A percentile compares a stretch with the other conserved stretches of the same genome.
phyloP scores from a whole-genome alignment of 2,113 vertebrate species.

The Marcusenius ussheri region DNA sequence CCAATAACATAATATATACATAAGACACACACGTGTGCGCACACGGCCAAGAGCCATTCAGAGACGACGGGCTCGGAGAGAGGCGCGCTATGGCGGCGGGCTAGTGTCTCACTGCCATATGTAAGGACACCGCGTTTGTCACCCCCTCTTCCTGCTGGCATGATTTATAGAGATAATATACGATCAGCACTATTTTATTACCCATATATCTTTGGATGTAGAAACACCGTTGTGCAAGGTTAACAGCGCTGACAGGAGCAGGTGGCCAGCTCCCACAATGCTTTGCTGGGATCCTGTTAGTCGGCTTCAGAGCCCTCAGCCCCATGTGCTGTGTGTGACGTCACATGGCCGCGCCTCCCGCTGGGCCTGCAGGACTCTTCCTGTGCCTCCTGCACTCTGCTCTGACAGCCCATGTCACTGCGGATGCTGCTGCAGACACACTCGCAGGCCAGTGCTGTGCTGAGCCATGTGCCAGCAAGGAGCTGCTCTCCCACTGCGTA shows the following conservation, averaged over 20 bases:
- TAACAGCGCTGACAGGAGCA: constrained; percentile 21
- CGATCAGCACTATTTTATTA: constrained; percentile 77
- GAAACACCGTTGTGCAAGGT: constrained; percentile 26
- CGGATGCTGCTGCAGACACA: not conserved
- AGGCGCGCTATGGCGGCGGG: constrained; percentile 48
- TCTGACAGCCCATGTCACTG: not conserved
- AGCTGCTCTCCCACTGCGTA: not conserved
- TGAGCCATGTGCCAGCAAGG: not conserved
- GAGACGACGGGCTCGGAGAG: constrained; percentile 38
- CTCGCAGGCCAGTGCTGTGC: not conserved
- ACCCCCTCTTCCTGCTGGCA: constrained; percentile 60
- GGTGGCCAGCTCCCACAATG: constrained; percentile 15
- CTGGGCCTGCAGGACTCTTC: not conserved
- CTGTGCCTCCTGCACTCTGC: not conserved
- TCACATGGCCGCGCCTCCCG: not conserved
- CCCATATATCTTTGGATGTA: constrained; percentile 45
- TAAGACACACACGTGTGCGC: not conserved
- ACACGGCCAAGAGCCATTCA: not conserved
- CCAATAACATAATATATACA: not conserved
- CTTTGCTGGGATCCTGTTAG: not conserved
- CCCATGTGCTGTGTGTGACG: not conserved
- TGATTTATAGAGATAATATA: constrained; percentile 84
- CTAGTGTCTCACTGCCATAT: constrained; percentile 55
- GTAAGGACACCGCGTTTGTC: constrained; percentile 70
- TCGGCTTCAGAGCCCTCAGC: not conserved